These are phyloP conservation scores for Tapera naevia DNA, from an alignment of 2,797 vertebrate species.

Conservation along the genomic window DNA sequence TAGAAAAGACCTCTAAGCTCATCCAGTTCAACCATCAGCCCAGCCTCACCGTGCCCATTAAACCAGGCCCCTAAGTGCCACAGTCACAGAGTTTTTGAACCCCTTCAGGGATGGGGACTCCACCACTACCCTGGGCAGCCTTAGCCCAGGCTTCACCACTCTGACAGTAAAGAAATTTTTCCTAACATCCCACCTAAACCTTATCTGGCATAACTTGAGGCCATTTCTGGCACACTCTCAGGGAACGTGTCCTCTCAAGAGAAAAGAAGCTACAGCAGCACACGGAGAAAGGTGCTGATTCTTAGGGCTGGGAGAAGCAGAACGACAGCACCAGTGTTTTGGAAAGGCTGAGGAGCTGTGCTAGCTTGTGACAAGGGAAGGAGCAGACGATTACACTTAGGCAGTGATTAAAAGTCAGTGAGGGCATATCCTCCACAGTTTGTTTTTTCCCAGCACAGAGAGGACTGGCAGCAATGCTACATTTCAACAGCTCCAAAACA, in stretches of 20 bases:
- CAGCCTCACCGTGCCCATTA: too few relatives aligned
- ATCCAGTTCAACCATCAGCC: too few relatives aligned
- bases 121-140: too few relatives aligned
- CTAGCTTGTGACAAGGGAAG: not conserved
- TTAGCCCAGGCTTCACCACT: too few relatives aligned
- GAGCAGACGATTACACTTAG: not conserved
- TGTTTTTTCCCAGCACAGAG: not conserved
- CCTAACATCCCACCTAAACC: too few relatives aligned
- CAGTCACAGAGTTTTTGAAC: too few relatives aligned
- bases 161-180: too few relatives aligned
- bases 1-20: too few relatives aligned
- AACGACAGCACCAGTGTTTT: not conserved
- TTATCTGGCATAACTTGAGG: too few relatives aligned
- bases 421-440: not conserved
- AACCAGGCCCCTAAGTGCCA: too few relatives aligned
- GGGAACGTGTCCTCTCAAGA: accelerated
- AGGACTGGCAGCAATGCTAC: not conserved
- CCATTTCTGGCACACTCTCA: too few relatives aligned
- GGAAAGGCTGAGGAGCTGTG: not conserved
- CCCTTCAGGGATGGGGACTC: too few relatives aligned
- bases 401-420: not conserved
- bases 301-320: not conserved
- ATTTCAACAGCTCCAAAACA: not conserved
- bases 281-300: not conserved
- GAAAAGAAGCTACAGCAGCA: not conserved